Base-by-base conservation (phyloP, 2,888 invertebrate genomes). In the Lasioglossum marginatum region DNA sequence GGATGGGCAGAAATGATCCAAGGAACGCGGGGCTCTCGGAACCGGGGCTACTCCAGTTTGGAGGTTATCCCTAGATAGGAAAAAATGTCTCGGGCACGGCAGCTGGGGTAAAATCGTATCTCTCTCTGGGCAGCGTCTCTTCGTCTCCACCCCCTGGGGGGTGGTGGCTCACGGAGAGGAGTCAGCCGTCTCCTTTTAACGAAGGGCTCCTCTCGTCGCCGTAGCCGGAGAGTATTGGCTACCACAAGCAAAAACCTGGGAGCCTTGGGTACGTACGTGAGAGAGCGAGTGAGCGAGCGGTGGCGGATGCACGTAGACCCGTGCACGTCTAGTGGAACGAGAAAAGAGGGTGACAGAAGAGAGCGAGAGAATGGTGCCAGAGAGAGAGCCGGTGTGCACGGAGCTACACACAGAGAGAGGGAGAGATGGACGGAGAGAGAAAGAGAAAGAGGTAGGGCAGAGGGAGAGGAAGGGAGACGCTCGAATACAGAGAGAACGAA, bases 21-120 rank as follows among this genome's bases (percentile, higher is more conserved):
- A 83, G 74, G 63, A 70, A 73, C 74, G 80, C 48, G 60, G 78
- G 79, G 85, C 81, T 85, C 81, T 86, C 84, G 74, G 77, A 82
- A 75, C 79, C 90, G 81, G 85, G 87, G 85, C 90, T 92, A 91
- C 90, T 92, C 89, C 89, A 91, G 91, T 93, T 93, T 91, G 91
- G 91, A 92, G 91, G 92, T 92, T 93, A 93, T 93, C 90, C 92
- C 92, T 91, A 93, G 92, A 93, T 93, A 92, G 93, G 88, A 88
- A 92, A 88, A 92, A 92, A 92, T 92, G 90, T 92, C 90, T 89
- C 90, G 89, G 88, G 85, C 90, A 88, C 92, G 90, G 92, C 92
- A 92, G 92, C 93, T 91, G 92, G 90, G 73, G 92, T 92, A 92
- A 93, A 93, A 92, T 92, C 92, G 92, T 93, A 93, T 37, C 66